Percentiles rank a stretch among this genome's conserved stretches.
Conservation (phyloP, 1,140 invertebrate species). For the Drosophila takahashii region DNA sequence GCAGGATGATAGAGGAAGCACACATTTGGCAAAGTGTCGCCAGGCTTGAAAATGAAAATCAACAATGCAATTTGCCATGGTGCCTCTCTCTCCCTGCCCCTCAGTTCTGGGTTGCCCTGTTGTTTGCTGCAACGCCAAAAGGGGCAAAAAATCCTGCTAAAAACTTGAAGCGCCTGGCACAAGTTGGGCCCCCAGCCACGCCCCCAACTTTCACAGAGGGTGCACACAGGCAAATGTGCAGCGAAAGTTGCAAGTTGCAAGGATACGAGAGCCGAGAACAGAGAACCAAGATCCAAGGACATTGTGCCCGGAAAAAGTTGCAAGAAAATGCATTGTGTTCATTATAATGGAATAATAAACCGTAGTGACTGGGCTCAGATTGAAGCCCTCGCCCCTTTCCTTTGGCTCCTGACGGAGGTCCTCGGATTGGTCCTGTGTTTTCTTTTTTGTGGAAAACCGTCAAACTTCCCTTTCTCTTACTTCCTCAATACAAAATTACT, state of each 20-base stretch:
- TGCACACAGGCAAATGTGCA: constrained; percentile 76
- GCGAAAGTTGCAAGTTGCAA: constrained; percentile 64
- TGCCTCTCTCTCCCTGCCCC: constrained; percentile 40
- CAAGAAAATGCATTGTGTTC: constrained; percentile 75
- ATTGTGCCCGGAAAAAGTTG: constrained; percentile 59
- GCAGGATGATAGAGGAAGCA: constrained; percentile 23
- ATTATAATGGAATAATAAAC: constrained; percentile 82
- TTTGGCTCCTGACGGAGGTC: neutral
- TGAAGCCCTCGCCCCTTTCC: constrained; percentile 6
- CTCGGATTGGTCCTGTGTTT: constrained; percentile 20
- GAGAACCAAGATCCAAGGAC: constrained; percentile 29
- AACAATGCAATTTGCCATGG: constrained; percentile 80
- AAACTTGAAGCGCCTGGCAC: constrained; percentile 65
- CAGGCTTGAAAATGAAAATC: constrained; percentile 83
- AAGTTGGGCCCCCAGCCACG: constrained; percentile 51
- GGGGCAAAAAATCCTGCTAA: constrained; percentile 39
- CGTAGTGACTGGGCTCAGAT: constrained; percentile 55
- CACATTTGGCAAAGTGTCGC: constrained; percentile 74
- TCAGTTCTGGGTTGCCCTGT: neutral
- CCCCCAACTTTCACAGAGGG: constrained; percentile 47
- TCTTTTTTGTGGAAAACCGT: constrained; percentile 15
- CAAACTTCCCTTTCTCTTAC: neutral
- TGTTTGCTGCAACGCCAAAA: constrained; percentile 22
- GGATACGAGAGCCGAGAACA: constrained; percentile 7
- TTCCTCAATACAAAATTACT: neutral